A percentile compares a stretch with the other conserved stretches of the same genome.
Evolutionary conservation across 2,888 invertebrate genomes (phyloP).

Genomic region (Mythimna loreyi): DNA sequence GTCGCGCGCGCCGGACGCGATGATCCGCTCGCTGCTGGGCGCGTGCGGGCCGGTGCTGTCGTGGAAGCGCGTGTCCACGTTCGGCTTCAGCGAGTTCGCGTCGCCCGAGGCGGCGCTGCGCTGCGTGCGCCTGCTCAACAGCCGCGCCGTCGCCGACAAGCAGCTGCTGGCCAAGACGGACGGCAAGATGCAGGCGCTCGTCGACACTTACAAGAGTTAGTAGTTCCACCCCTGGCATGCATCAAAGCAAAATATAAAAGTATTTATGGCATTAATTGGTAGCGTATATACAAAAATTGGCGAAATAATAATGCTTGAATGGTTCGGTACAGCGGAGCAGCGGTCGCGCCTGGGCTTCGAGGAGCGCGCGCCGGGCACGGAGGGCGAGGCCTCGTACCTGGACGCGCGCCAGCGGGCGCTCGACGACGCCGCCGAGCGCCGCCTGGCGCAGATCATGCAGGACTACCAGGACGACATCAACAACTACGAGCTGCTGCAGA

Average conservation of each 20-base stretch:
- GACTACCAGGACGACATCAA: slow-evolving; percentile 96
- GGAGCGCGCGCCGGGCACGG: slow-evolving; percentile 81
- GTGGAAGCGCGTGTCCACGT: slow-evolving; percentile 99
- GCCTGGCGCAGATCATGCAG: slow-evolving; percentile 95
- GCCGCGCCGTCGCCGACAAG: slow-evolving; percentile 97
- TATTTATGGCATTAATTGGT: too few relatives aligned
- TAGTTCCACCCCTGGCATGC: not conserved
- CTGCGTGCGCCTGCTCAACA: slow-evolving; percentile 97
- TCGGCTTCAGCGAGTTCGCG: slow-evolving; percentile 99
- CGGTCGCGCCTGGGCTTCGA: slow-evolving; percentile 75
- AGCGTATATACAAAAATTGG: too few relatives aligned
- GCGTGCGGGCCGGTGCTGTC: slow-evolving; percentile 98
- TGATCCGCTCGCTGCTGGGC: slow-evolving; percentile 97
- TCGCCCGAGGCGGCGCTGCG: slow-evolving; percentile 98
- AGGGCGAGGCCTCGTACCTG: slow-evolving; percentile 93
- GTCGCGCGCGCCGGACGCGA: slow-evolving; percentile 97
- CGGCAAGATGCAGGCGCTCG: slow-evolving; percentile 98
- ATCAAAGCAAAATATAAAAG: too few relatives aligned
- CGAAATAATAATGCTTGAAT: not conserved
- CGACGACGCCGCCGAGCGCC: slow-evolving; percentile 94
- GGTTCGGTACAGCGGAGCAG: slow-evolving; percentile 75
- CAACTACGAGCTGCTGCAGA: slow-evolving; percentile 92
- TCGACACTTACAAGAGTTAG: slow-evolving; percentile 97
- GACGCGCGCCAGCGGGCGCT: slow-evolving; percentile 94
- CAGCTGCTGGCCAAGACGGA: slow-evolving; percentile 98